These are phyloP conservation scores for Knipowitschia caucasica DNA, from an alignment of 2,797 vertebrate species.

Conservation along the genomic window DNA sequence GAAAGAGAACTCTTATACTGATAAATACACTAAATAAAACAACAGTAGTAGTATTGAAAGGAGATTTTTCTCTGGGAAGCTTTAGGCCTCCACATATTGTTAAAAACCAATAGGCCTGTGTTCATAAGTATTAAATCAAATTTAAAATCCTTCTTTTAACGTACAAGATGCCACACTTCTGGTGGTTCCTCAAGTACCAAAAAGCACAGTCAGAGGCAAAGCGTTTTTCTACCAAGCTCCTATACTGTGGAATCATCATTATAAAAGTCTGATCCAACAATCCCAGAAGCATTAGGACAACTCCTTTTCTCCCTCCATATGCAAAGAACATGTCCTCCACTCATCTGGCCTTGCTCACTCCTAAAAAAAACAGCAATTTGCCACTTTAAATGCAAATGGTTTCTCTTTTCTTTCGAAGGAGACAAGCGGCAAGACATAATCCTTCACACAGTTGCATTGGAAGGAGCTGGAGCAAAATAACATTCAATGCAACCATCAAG, in stretches of 20 bases:
- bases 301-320: constrained; percentile 45
- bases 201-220: too few species aligned
- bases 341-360: constrained; percentile 47
- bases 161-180: too few species aligned
- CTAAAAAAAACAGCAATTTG: constrained; percentile 45
- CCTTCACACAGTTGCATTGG: constrained; percentile 53
- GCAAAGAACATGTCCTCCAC: constrained; percentile 38
- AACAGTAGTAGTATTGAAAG: too few species aligned
- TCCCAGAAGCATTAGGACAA: constrained; percentile 47
- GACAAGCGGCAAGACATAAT: constrained; percentile 68
- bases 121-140: too few species aligned
- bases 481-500: constrained; percentile 62
- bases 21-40: too few species aligned
- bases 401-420: constrained; percentile 21
- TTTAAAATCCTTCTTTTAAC: too few species aligned
- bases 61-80: too few species aligned
- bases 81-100: too few species aligned
- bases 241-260: constrained; percentile 37
- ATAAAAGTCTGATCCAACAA: constrained; percentile 37
- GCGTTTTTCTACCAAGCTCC: too few species aligned
- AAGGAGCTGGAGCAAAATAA: constrained; percentile 56
- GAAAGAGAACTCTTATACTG: too few species aligned
- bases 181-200: too few species aligned
- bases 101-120: too few species aligned
- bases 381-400: constrained; percentile 78